Percentiles rank a stretch among this genome's conserved stretches.
These are phyloP conservation scores for Drosophila fulvimacula DNA, from an alignment of 2,888 invertebrate species.

Conservation along the genomic window DNA sequence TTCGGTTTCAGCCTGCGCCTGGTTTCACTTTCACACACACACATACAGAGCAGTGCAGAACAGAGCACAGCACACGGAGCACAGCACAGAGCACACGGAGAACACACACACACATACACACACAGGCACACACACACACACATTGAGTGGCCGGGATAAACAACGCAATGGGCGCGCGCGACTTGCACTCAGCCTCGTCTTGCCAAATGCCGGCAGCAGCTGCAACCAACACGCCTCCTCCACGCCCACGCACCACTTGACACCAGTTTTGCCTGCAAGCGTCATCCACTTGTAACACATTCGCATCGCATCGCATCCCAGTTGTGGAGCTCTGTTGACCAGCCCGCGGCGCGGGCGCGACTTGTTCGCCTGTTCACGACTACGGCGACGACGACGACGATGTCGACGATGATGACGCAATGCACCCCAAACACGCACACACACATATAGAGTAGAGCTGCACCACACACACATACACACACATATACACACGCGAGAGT, in stretches of 20 bases:
- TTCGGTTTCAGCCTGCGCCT: slow-evolving; percentile 34
- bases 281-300: slow-evolving; percentile 76
- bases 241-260: slow-evolving; percentile 39
- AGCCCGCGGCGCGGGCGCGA: slow-evolving; percentile 57
- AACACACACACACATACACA: slow-evolving; percentile 39
- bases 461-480: slow-evolving; percentile 28
- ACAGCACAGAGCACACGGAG: slow-evolving; percentile 19
- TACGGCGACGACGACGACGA: slow-evolving; percentile 34
- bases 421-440: slow-evolving; percentile 41
- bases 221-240: slow-evolving; percentile 2
- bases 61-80: slow-evolving; percentile 16
- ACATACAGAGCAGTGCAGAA: slow-evolving; percentile 18
- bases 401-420: slow-evolving; percentile 63
- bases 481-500: slow-evolving; percentile 30
- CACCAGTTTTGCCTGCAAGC: slow-evolving; percentile 43
- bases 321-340: slow-evolving; percentile 44
- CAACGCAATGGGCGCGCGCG: slow-evolving; percentile 62
- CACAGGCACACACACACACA: slow-evolving; percentile 16
- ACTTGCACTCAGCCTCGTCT: slow-evolving; percentile 78
- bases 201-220: slow-evolving; percentile 39
- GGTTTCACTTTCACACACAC: slow-evolving; percentile 68
- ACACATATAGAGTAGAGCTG: slow-evolving; percentile 33
- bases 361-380: slow-evolving; percentile 55
- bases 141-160: slow-evolving; percentile 42
- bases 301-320: slow-evolving; percentile 35